Evolutionary conservation across 2,113 vertebrate species (phyloP).

Genomic region (Campylorhamphus procurvoides): DNA sequence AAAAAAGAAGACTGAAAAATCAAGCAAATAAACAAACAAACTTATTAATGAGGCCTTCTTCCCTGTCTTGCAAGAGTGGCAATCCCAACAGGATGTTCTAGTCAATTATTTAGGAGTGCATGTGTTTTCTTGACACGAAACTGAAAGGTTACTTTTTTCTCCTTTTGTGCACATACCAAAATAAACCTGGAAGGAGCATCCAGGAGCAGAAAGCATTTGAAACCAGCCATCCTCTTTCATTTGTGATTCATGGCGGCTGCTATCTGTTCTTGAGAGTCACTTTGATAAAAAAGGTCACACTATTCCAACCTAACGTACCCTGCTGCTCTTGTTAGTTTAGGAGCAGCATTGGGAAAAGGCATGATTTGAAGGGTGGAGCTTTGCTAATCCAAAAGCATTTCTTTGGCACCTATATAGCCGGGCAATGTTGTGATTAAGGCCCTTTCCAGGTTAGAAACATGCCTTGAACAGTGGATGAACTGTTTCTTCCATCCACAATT

Average conservation of each 20-base stretch:
- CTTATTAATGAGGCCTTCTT: slow-evolving; percentile 29
- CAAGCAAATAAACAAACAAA: background rate
- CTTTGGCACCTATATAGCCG: slow-evolving; percentile 20
- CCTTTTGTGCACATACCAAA: slow-evolving; percentile 39
- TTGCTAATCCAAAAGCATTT: slow-evolving; percentile 23
- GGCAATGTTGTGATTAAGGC: background rate
- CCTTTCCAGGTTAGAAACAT: background rate
- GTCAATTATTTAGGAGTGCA: slow-evolving; percentile 70
- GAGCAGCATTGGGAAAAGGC: background rate
- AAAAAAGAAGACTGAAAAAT: background rate
- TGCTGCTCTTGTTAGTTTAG: background rate
- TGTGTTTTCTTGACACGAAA: slow-evolving; percentile 38
- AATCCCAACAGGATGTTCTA: slow-evolving; percentile 64
- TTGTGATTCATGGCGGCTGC: background rate
- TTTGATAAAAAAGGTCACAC: slow-evolving; percentile 44
- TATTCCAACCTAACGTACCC: background rate
- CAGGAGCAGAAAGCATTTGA: slow-evolving; percentile 32
- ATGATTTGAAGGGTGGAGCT: background rate
- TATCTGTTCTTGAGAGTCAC: slow-evolving; percentile 16
- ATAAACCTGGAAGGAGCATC: slow-evolving; percentile 49
- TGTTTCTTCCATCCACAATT: background rate
- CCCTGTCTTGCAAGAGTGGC: slow-evolving; percentile 9
- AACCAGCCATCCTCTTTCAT: slow-evolving; percentile 37
- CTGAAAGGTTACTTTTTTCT: slow-evolving; percentile 22
- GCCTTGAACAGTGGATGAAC: background rate